Evolutionary conservation across 1,140 invertebrate species (phyloP).

Genomic region (Planococcus citri): DNA sequence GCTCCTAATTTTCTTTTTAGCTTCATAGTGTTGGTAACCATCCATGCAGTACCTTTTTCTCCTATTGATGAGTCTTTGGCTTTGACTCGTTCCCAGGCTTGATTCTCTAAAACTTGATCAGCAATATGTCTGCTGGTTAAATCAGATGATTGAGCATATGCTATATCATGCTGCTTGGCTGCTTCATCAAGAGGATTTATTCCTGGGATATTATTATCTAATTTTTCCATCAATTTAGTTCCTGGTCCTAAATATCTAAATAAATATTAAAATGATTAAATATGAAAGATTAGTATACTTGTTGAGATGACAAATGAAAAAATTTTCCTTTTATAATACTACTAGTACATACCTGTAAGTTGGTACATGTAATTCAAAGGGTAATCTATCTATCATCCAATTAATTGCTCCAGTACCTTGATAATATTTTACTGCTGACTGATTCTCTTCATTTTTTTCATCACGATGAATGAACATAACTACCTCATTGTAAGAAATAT

Average conservation of each 20-base stretch:
- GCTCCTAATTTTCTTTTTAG: conserved; percentile 22
- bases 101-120: conserved; percentile 33
- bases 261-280: conserved; percentile 36
- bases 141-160: conserved; percentile 32
- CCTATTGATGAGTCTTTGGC: conserved; percentile 32
- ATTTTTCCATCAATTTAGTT: conserved; percentile 33
- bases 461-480: no score
- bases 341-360: no score
- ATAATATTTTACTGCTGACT: no score
- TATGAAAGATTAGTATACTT: conserved; percentile 34
- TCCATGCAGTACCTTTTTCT: conserved; percentile 32
- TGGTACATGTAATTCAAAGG: no score
- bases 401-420: no score
- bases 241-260: conserved; percentile 35
- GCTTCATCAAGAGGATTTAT: conserved; percentile 36
- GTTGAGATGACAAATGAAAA: conserved; percentile 32
- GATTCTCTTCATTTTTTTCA: no score
- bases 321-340: no score
- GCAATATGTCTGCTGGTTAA: conserved; percentile 32
- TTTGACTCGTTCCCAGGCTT: conserved; percentile 33
- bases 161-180: conserved; percentile 37
- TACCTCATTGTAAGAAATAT: no score
- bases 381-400: no score
- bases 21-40: conserved; percentile 31
- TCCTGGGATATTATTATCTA: conserved; percentile 24